Conservation (phyloP, 2,797 vertebrate genomes). For the Cyprinodon diabolis region DNA sequence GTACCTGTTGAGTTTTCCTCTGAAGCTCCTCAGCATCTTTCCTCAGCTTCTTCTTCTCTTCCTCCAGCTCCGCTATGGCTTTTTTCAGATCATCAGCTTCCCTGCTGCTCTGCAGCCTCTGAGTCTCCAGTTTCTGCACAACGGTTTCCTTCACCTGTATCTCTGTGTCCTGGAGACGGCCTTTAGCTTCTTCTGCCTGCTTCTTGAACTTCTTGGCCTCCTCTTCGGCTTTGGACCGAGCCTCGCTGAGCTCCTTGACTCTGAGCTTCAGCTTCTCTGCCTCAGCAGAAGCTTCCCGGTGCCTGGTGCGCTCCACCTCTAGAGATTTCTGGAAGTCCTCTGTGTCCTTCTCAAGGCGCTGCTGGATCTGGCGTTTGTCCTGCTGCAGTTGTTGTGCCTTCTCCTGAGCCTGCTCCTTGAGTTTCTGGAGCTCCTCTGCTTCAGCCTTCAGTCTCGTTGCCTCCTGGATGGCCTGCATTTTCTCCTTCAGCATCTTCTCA, state of each 20-base stretch:
- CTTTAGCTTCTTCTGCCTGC: slow-evolving; percentile 89
- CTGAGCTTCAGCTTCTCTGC: slow-evolving; percentile 89
- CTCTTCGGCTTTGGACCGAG: slow-evolving; percentile 88
- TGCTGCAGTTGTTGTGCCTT: slow-evolving; percentile 89
- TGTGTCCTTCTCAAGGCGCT: slow-evolving; percentile 87
- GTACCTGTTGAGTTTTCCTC: slow-evolving; percentile 92
- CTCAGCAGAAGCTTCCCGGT: slow-evolving; percentile 86
- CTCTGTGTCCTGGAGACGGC: slow-evolving; percentile 83
- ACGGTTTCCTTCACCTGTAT: slow-evolving; percentile 84
- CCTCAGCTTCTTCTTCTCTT: slow-evolving; percentile 89
- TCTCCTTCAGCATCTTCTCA: slow-evolving; percentile 95
- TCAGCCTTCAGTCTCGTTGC: slow-evolving; percentile 89
- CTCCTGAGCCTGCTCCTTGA: slow-evolving; percentile 91
- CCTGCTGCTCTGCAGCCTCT: slow-evolving; percentile 88
- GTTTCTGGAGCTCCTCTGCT: slow-evolving; percentile 91
- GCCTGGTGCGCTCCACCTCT: slow-evolving; percentile 88
- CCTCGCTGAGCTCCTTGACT: slow-evolving; percentile 88
- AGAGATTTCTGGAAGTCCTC: slow-evolving; percentile 91
- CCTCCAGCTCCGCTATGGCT: slow-evolving; percentile 87
- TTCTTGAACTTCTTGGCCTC: slow-evolving; percentile 91
- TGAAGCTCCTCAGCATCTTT: slow-evolving; percentile 87
- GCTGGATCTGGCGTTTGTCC: slow-evolving; percentile 92
- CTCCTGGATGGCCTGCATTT: slow-evolving; percentile 95
- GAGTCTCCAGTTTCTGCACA: slow-evolving; percentile 90
- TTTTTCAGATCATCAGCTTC: slow-evolving; percentile 87